These are phyloP conservation scores for Caiman crocodilus DNA, from an alignment of 2,797 vertebrate genomes.

Conservation along the genomic window DNA sequence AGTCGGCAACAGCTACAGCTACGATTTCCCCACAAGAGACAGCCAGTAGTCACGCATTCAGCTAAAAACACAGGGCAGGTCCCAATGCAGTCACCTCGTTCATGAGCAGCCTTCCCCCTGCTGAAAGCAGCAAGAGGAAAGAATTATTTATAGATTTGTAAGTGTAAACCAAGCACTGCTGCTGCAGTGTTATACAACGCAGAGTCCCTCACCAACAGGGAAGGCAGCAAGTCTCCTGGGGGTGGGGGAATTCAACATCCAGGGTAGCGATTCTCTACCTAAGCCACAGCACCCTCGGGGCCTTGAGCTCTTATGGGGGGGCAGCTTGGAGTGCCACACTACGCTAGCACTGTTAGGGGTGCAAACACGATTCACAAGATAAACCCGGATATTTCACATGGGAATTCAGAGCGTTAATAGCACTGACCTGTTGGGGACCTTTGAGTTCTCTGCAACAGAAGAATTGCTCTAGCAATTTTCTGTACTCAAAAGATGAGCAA, in stretches of 20 bases:
- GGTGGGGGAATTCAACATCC: rapidly evolving
- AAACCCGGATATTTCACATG: too few relatives aligned
- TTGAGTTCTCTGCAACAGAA: too few relatives aligned
- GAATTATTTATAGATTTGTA: conserved; percentile 69
- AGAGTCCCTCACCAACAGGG: background rate
- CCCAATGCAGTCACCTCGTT: conserved; percentile 66
- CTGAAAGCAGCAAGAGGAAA: conserved; percentile 50
- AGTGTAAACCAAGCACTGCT: conserved; percentile 56
- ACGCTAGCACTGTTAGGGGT: too few relatives aligned
- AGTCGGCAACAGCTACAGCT: conserved; percentile 15
- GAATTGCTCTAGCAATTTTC: too few relatives aligned
- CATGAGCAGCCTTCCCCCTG: conserved; percentile 16
- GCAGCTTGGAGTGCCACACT: too few relatives aligned
- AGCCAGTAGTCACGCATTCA: conserved; percentile 38
- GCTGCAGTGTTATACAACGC: conserved; percentile 75
- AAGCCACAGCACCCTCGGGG: too few relatives aligned
- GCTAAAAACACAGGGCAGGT: conserved; percentile 50
- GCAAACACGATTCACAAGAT: too few relatives aligned
- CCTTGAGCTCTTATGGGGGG: too few relatives aligned
- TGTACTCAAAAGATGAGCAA: too few relatives aligned
- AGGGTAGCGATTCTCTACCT: too few relatives aligned
- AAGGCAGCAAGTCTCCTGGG: background rate
- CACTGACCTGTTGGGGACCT: too few relatives aligned
- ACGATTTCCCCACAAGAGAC: conserved; percentile 32
- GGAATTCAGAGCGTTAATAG: too few relatives aligned